Evolutionary conservation across 2,888 invertebrate genomes (phyloP).

Genomic region (Xestia xanthographa): DNA sequence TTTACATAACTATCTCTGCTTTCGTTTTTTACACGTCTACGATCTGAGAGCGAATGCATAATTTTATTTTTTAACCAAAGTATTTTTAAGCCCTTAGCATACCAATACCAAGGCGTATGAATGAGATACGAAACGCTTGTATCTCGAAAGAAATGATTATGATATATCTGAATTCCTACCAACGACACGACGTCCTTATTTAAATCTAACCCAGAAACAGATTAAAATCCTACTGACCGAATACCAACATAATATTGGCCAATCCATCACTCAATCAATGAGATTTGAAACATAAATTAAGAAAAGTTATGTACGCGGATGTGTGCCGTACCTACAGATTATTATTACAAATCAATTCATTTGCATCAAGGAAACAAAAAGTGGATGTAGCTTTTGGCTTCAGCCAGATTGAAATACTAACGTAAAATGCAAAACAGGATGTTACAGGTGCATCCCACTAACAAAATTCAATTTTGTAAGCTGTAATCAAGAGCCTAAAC

Average conservation of each 20-base stretch:
- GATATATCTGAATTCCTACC: neutral
- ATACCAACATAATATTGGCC: constrained; percentile 16
- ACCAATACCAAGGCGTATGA: neutral
- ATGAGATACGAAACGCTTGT: neutral
- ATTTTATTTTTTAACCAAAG: neutral
- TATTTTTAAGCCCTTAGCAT: neutral
- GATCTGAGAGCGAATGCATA: neutral
- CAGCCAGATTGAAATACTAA: neutral
- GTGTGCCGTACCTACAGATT: constrained; percentile 15
- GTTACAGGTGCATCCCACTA: neutral
- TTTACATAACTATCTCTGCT: neutral
- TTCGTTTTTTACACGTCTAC: neutral
- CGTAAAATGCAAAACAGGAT: neutral
- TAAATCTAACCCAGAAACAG: constrained; percentile 7
- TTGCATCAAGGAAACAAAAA: constrained; percentile 23
- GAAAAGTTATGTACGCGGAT: constrained; percentile 25
- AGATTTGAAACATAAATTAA: constrained; percentile 47
- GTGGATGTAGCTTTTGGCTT: neutral
- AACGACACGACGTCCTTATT: constrained; percentile 16
- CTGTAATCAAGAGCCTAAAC: constrained; percentile 26
- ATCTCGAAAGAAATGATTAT: neutral
- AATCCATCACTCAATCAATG: constrained; percentile 18
- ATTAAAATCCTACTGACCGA: constrained; percentile 34
- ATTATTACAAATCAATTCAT: constrained; percentile 33
- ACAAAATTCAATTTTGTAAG: constrained; percentile 22